A percentile compares a stretch with the other conserved stretches of the same genome.
Conservation (phyloP, 2,888 invertebrate genomes). For the Norana najaformis region DNA sequence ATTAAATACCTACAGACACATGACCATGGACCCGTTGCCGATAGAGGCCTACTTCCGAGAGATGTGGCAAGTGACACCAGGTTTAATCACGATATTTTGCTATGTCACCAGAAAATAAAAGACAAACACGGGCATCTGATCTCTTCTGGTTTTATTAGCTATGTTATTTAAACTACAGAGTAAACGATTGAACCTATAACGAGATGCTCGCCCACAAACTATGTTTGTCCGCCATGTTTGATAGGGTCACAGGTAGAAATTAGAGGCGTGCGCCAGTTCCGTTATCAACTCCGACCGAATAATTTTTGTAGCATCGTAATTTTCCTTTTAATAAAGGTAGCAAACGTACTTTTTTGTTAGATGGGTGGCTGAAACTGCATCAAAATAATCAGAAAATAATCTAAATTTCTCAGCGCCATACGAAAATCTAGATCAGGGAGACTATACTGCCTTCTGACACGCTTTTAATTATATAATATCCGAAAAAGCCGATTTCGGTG, state of each 20-base stretch:
- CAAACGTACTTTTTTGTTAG: too few species aligned
- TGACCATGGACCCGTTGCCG: not conserved
- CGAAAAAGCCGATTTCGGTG: too few species aligned
- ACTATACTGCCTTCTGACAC: too few species aligned
- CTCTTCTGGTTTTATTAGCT: not conserved
- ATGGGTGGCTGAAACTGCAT: not conserved
- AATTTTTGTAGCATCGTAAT: not conserved
- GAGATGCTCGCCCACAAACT: slow-evolving; percentile 5
- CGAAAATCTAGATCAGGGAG: too few species aligned
- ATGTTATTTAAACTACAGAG: not conserved
- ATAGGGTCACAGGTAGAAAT: slow-evolving; percentile 19
- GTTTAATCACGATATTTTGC: not conserved
- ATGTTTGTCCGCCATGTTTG: slow-evolving; percentile 19
- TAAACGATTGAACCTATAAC: not conserved
- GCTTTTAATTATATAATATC: too few species aligned
- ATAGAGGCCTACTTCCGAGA: not conserved
- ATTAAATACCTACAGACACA: not conserved
- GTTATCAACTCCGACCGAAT: too few species aligned
- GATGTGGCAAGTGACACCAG: slow-evolving; percentile 5
- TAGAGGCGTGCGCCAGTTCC: not conserved
- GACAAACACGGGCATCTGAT: not conserved
- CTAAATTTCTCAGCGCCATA: too few species aligned
- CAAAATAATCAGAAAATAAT: not conserved
- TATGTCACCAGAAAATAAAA: not conserved
- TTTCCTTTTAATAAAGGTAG: too few species aligned